Evolutionary conservation across 2,113 vertebrate genomes (phyloP), one percentile per base, ranked within the genome.

Genomic region (Oplegnathus fasciatus): DNA sequence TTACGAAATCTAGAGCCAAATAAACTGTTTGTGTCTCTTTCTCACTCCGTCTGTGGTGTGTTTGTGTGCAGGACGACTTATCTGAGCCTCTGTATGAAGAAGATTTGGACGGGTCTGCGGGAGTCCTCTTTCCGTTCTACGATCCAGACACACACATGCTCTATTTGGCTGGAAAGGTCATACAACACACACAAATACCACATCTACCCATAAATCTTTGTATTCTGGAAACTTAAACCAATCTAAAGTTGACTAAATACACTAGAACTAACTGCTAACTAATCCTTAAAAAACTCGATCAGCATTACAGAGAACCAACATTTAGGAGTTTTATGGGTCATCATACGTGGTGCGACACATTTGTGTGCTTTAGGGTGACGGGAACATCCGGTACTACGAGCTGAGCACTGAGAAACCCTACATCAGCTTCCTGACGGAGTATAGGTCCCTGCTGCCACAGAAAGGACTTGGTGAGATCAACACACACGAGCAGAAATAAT

Each of bases 381-480:
- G 97, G 69, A 99, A 97, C 92, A 98, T 99, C 86, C 93, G 97
- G 32, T 98, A 96, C 93, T 99, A 98, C 30, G 97, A 98, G 87
- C 90, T 99, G 84, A 97, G 92, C 78, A 18, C 88, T 1, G 95
- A 97, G 83, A 98, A 97, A 83, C 98, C 98, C 8, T 96, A 97
- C 90, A 86, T 98, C 76, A 96, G 84, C 91, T 98, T 97, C 94
- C 92, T 99, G 93, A 96, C 83, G 0, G 98, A 99, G 60, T 97
- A 95, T 91, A 95, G 94, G 62, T 99, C 98, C 52, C 85, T 44
- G 60, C 94, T 95, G 55, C 98, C 98, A 0, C 98, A 99, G 90
- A 98, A 97, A 93, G 98, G 98, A 86, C 94, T 98, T 0, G 97
- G 98, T 99, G 84, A 96, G 97, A 78, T 24, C 67, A 67, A 40